These are phyloP conservation scores for Paralichthys olivaceus DNA, from an alignment of 2,113 vertebrate species.

Conservation along the genomic window DNA sequence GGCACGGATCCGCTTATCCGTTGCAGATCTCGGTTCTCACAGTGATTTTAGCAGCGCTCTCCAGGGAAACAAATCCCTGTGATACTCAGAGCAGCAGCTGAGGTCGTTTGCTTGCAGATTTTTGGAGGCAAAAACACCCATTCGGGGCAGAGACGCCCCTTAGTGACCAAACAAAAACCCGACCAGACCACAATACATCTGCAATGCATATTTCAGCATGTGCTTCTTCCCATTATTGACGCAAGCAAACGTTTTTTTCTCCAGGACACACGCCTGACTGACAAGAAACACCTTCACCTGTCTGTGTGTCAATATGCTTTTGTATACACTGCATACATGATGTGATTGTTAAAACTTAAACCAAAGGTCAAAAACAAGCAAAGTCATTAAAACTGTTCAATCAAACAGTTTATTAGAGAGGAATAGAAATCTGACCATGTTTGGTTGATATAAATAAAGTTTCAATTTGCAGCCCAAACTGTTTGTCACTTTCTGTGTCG, in stretches of 20 bases:
- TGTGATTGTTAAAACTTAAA: no score
- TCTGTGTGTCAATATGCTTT: conserved; percentile 14
- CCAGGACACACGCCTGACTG: conserved; percentile 38
- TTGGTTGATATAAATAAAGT: not conserved
- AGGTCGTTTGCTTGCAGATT: conserved; percentile 26
- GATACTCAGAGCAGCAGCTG: not conserved
- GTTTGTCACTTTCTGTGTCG: not conserved
- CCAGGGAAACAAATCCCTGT: conserved; percentile 45
- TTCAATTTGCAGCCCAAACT: not conserved
- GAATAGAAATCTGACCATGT: not conserved
- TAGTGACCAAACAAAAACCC: conserved; percentile 44
- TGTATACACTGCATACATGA: not conserved
- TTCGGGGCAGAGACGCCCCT: conserved; percentile 21
- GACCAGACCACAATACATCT: conserved; percentile 36
- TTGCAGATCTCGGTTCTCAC: conserved; percentile 62
- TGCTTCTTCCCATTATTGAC: conserved; percentile 7
- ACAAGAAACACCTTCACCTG: not conserved
- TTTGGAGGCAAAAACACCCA: conserved; percentile 25
- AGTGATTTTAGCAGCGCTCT: conserved; percentile 71
- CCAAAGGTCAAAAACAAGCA: no score
- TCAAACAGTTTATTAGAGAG: no score
- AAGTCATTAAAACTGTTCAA: no score
- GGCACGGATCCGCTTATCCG: conserved; percentile 2
- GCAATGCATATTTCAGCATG: conserved; percentile 24
- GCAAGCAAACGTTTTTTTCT: not conserved